Percentiles rank a stretch among this genome's conserved stretches.
Conservation (phyloP, 2,797 vertebrate genomes). For the Miichthys miiuy region DNA sequence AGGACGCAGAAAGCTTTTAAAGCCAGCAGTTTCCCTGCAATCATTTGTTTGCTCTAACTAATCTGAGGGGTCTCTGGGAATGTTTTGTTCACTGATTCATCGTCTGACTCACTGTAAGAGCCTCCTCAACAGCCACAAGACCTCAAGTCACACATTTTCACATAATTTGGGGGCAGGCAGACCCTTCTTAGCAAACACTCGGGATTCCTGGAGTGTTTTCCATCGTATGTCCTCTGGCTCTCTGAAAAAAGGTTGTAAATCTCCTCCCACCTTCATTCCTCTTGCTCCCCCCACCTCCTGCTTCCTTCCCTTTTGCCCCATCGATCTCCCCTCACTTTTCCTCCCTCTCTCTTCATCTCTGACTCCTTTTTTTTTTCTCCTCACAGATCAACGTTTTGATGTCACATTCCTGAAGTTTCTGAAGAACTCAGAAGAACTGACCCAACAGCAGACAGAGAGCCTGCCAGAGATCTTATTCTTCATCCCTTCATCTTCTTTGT, state of each 20-base stretch:
- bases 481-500: conserved; percentile 27
- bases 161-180: conserved; percentile 21
- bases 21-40: conserved; percentile 1
- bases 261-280: conserved; percentile 43
- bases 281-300: conserved; percentile 5
- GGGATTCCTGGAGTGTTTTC: conserved; percentile 69
- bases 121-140: background rate
- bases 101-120: conserved; percentile 50
- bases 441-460: conserved; percentile 17
- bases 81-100: conserved; percentile 46
- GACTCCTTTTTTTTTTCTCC: conserved; percentile 45
- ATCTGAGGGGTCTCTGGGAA: conserved; percentile 44
- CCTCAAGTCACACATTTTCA: conserved; percentile 33
- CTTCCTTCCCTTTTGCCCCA: conserved; percentile 22
- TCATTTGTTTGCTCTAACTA: conserved; percentile 37
- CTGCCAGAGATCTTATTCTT: conserved; percentile 30
- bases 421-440: conserved; percentile 11
- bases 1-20: conserved; percentile 10
- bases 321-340: conserved; percentile 20
- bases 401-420: conserved; percentile 70
- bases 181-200: conserved; percentile 57
- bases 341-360: conserved; percentile 37
- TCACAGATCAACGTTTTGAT: conserved; percentile 68
- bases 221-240: conserved; percentile 54
- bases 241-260: conserved; percentile 65